Base-by-base conservation (phyloP, 2,797 vertebrate species). In the Anableps anableps region DNA sequence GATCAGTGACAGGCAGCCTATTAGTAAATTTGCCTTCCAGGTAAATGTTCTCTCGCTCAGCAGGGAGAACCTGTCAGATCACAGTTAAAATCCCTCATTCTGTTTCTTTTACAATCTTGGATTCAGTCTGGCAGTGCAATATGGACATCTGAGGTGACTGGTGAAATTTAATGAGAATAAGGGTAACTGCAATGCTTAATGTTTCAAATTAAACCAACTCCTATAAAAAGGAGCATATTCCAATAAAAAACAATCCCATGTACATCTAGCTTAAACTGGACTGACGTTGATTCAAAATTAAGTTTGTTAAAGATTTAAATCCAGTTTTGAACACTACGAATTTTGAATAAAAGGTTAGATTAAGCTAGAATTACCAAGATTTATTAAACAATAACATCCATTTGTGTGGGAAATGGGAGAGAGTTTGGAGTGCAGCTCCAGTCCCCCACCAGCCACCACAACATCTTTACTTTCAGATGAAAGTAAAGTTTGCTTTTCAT, bases 21-120 rank as follows among this genome's bases (percentile, higher is more conserved):
- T 88, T 88, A 90, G 85, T 29, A 3, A 78, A 83, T 81, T 73
- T 23, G 19, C 31, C 73, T 80, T 86, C 77, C 41, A 9, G 62
- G 64, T 29, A 74, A 75, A 83, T 51, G 47, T 72, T 77, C 78
- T 72, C 38, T n/a, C 34, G 64, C 84, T 86, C 85, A 83, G 85
- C 6, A 0, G 84, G 83, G 38, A 77, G 43, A 77, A 51, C 26
- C 60, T 71, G 78, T 78, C 13, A 0, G 58, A 75, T 75, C 17
- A 16, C 62, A 48, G 71, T 79, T 83, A 77, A 76, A 83, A 48
- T 74, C 11, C 72, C 86, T 83, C 55, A 70, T 85, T 85, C 82
- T 70, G 23, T 50, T 5, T 71, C 80, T 7, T 82, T 85, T 79
- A 79, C 48, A 55, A 43, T 66, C 58, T 77, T 80, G 36, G 85